Evolutionary conservation across 2,888 invertebrate species (phyloP).

Genomic region (Xestia xanthographa): DNA sequence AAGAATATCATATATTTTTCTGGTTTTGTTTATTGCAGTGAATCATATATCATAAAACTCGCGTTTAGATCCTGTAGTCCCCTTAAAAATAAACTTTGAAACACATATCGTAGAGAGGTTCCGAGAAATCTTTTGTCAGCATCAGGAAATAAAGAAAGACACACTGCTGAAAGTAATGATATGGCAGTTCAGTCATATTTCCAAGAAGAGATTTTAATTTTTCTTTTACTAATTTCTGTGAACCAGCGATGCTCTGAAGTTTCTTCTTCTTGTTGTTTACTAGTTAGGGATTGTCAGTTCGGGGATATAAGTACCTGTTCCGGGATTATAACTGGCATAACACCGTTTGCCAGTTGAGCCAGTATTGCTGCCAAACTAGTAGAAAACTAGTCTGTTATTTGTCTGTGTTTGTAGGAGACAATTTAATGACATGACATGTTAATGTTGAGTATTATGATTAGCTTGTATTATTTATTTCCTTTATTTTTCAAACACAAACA

Average conservation of each 20-base stretch:
- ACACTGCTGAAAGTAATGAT: background rate
- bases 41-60: no score
- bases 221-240: background rate
- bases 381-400: background rate
- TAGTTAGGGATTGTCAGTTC: background rate
- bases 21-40: no score
- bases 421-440: background rate
- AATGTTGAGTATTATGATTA: background rate
- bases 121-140: background rate
- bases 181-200: background rate
- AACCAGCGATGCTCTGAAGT: background rate
- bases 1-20: no score
- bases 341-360: no score
- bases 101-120: background rate
- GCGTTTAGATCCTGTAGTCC: no score
- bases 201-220: constrained; percentile 4
- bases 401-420: background rate
- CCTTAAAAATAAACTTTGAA: background rate
- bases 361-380: background rate
- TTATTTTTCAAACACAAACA: no score
- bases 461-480: background rate
- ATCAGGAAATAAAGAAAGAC: background rate
- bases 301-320: background rate
- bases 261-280: constrained; percentile 6
- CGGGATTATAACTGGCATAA: constrained; percentile 6